phyloP scores from a whole-genome alignment of 1,140 invertebrate species.

The Phymorhynchus buccinoides region DNA sequence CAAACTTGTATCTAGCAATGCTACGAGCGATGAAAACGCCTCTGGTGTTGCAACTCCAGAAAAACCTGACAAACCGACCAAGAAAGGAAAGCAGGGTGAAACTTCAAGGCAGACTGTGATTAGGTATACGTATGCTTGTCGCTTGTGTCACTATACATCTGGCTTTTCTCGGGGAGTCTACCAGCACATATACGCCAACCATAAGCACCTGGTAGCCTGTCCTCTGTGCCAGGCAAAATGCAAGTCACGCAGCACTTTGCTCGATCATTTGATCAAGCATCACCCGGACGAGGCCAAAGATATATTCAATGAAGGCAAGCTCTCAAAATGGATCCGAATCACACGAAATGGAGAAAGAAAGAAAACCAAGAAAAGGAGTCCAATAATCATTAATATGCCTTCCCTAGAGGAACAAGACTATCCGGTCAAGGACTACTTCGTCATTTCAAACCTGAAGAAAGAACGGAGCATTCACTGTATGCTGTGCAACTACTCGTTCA shows the following conservation, averaged over 20 bases:
- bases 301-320: neutral
- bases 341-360: neutral
- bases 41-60: neutral
- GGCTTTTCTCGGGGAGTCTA: neutral
- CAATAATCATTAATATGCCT: neutral
- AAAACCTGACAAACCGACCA: neutral
- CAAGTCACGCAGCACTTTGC: neutral
- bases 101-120: neutral
- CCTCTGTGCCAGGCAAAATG: neutral
- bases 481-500: conserved; percentile 8
- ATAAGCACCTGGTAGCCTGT: neutral
- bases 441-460: neutral
- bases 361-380: neutral
- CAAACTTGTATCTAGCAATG: neutral
- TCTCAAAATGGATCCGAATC: conserved; percentile 8
- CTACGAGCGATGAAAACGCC: neutral
- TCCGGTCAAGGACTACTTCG: neutral
- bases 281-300: conserved; percentile 1
- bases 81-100: neutral
- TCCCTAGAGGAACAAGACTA: neutral
- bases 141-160: neutral
- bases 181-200: conserved; percentile 16
- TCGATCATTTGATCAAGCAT: neutral
- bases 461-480: neutral
- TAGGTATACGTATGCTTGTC: neutral